These are phyloP conservation scores for Autographa pulchrina DNA, from an alignment of 2,888 invertebrate species.

Conservation along the genomic window DNA sequence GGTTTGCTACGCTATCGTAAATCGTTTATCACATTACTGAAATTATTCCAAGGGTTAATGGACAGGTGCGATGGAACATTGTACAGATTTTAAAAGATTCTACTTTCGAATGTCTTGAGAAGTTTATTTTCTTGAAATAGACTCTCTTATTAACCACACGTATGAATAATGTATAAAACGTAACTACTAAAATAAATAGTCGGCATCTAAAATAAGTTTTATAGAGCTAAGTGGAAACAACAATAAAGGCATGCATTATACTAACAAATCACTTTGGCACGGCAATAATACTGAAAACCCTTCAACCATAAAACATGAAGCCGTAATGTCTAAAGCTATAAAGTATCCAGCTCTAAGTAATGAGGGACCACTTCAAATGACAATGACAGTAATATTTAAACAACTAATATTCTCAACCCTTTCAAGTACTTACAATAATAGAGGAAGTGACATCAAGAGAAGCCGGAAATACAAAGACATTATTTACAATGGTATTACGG, in stretches of 20 bases:
- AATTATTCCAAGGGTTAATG: slow-evolving; percentile 76
- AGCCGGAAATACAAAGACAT: slow-evolving; percentile 25
- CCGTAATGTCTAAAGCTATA: slow-evolving; percentile 15
- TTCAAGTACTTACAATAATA: slow-evolving; percentile 39
- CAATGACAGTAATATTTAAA: slow-evolving; percentile 44
- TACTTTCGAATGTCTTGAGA: slow-evolving; percentile 30
- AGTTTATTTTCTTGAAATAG: slow-evolving; percentile 25
- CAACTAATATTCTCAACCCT: slow-evolving; percentile 44
- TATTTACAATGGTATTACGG: slow-evolving; percentile 52
- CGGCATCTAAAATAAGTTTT: background rate
- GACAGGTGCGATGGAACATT: slow-evolving; percentile 77
- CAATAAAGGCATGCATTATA: slow-evolving; percentile 31
- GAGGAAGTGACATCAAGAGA: slow-evolving; percentile 40
- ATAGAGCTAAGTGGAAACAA: slow-evolving; percentile 17
- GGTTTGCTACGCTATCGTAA: slow-evolving; percentile 80
- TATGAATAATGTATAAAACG: slow-evolving; percentile 30
- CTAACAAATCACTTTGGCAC: slow-evolving; percentile 7
- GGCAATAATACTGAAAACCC: slow-evolving; percentile 3
- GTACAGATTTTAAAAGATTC: slow-evolving; percentile 69
- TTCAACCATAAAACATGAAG: background rate
- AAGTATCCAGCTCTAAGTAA: slow-evolving; percentile 39
- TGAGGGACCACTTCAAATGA: slow-evolving; percentile 42
- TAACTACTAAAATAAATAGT: slow-evolving; percentile 23
- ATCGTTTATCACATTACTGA: slow-evolving; percentile 81
- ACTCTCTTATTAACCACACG: slow-evolving; percentile 28